A percentile compares a stretch with the other conserved stretches of the same genome.
phyloP scores from a whole-genome alignment of 1,140 invertebrate genomes.

The Drosophila nebulosa region DNA sequence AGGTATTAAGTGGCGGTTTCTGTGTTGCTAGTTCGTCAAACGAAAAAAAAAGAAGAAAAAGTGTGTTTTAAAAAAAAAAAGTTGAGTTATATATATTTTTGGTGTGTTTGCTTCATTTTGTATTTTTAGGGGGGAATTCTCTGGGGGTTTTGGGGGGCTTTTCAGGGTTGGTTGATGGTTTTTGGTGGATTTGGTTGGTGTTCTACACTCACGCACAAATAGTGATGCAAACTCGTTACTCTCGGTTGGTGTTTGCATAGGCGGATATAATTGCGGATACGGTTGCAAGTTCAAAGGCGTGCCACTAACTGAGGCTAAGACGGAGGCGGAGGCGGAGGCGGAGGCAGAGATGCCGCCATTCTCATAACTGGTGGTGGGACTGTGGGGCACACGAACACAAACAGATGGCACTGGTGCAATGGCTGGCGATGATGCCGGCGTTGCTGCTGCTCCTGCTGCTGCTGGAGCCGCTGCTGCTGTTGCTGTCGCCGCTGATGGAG shows the following conservation, averaged over 20 bases:
- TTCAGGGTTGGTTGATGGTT: not conserved
- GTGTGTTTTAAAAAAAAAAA: not conserved
- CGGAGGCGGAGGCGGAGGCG: constrained; percentile 27
- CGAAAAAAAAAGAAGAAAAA: not conserved
- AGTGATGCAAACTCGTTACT: constrained; percentile 80
- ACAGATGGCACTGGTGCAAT: constrained; percentile 80
- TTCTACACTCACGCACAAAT: constrained; percentile 81
- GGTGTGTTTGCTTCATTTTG: constrained; percentile 63
- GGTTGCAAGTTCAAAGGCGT: constrained; percentile 69
- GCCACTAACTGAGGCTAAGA: constrained; percentile 32
- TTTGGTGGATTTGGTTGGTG: constrained; percentile 43
- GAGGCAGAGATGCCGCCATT: constrained; percentile 40
- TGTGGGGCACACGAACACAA: constrained; percentile 81
- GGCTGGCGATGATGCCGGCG: constrained; percentile 52
- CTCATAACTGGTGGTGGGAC: constrained; percentile 66
- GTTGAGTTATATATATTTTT: constrained; percentile 20
- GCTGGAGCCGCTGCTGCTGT: constrained; percentile 46
- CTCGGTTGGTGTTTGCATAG: constrained; percentile 62
- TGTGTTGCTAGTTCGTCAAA: not conserved
- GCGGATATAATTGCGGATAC: constrained; percentile 57
- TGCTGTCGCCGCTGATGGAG: constrained; percentile 21
- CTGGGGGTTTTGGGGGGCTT: constrained; percentile 8
- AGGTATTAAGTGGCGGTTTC: not conserved
- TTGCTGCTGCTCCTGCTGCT: too few relatives aligned
- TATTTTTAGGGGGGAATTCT: not conserved